Percentiles rank a stretch among this genome's conserved stretches.
These are phyloP conservation scores for Pongo pygmaeus DNA, from an alignment of 2,113 vertebrate genomes.

Conservation along the genomic window DNA sequence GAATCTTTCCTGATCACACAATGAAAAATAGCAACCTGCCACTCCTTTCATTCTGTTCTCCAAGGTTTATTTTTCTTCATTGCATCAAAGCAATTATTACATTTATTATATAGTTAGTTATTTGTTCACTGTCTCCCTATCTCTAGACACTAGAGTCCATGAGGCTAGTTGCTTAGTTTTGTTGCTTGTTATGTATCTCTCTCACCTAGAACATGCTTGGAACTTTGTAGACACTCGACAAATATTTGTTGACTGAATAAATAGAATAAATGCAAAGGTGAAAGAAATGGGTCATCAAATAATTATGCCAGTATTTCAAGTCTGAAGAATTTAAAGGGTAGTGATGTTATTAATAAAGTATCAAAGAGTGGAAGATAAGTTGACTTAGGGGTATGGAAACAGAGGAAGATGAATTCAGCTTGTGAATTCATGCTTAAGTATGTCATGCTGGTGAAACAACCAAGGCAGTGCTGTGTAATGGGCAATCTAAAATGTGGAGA, in stretches of 20 bases:
- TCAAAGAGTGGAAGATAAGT: neutral
- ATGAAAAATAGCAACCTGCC: neutral
- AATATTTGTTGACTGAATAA: constrained; percentile 1
- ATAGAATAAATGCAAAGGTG: neutral
- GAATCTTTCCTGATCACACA: neutral
- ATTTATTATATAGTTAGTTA: neutral
- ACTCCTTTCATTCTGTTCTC: neutral
- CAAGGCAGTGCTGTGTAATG: neutral
- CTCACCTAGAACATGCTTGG: neutral
- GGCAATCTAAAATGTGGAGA: neutral
- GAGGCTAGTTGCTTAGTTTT: neutral
- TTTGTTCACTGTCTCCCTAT: neutral
- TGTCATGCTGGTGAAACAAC: neutral
- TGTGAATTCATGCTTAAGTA: neutral
- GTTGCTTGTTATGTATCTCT: neutral
- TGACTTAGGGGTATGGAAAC: neutral
- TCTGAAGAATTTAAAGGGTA: neutral
- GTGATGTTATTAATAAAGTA: neutral
- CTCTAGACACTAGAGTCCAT: neutral
- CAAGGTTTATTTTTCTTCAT: neutral
- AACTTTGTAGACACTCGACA: neutral
- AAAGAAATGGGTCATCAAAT: neutral
- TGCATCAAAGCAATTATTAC: neutral
- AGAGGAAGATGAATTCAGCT: neutral
- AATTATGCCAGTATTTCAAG: constrained; percentile 12